Evolutionary conservation across 2,797 vertebrate genomes (phyloP).

Genomic region (Tapirus indicus): DNA sequence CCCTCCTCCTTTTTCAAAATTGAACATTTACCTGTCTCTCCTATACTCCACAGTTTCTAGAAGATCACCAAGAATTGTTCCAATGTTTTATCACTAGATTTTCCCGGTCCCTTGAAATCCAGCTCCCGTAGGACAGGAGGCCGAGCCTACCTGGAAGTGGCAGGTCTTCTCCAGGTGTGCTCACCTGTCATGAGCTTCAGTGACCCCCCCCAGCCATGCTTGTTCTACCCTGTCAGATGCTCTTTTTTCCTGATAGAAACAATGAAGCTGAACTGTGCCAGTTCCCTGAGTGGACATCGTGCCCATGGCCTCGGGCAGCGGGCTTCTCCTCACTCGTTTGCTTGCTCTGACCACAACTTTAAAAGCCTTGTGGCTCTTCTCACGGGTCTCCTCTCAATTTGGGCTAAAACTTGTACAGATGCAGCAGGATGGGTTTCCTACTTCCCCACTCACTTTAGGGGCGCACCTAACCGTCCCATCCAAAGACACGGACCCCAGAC

Average conservation of each 20-base stretch:
- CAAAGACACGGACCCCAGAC: not conserved
- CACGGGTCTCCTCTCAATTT: not conserved
- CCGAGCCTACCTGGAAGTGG: no score
- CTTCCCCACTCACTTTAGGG: not conserved
- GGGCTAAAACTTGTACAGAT: not conserved
- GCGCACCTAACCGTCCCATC: not conserved
- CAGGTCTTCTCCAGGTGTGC: not conserved
- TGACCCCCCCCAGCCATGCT: not conserved
- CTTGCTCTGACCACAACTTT: not conserved
- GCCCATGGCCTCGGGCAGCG: fast-evolving
- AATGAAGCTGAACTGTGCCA: fast-evolving
- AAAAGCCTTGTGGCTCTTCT: not conserved
- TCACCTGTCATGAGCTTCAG: not conserved
- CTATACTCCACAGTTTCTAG: not conserved
- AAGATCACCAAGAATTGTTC: not conserved
- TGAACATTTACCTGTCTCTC: no score
- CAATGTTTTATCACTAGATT: not conserved
- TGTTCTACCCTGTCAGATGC: not conserved
- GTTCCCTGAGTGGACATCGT: fast-evolving
- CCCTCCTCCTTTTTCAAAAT: no score
- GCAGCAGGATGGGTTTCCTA: no score
- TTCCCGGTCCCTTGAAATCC: not conserved
- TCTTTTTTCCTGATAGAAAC: not conserved
- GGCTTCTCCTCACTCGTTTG: not conserved
- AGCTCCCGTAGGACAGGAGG: not conserved